A percentile compares a stretch with the other conserved stretches of the same genome.
phyloP scores from a whole-genome alignment of 2,113 vertebrate genomes.

The Spea multiplicata region DNA sequence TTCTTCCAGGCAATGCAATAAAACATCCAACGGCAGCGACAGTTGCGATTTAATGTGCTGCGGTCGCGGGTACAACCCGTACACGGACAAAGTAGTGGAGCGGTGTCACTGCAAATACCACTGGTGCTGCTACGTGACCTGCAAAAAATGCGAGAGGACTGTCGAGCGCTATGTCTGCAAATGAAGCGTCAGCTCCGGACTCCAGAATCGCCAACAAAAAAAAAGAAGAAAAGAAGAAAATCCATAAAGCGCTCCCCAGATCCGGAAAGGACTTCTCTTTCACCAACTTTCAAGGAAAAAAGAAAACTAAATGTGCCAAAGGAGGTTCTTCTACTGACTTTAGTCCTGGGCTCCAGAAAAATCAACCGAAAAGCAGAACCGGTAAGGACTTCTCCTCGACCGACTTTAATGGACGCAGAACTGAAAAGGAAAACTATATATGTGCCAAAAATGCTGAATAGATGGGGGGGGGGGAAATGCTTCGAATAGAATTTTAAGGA shows the following conservation, averaged over 20 bases:
- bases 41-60: constrained; percentile 99
- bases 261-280: constrained; percentile 45
- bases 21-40: constrained; percentile 92
- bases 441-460: too few relatives aligned
- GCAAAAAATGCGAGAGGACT: constrained; percentile 89
- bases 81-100: constrained; percentile 92
- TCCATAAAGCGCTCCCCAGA: constrained; percentile 65
- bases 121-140: constrained; percentile 99
- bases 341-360: too few relatives aligned
- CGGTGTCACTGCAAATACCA: constrained; percentile 98
- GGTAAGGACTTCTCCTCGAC: too few relatives aligned
- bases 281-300: background rate
- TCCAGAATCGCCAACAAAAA: background rate
- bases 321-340: too few relatives aligned
- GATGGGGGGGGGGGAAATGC: too few relatives aligned
- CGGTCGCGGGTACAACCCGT: constrained; percentile 95
- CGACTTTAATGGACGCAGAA: too few relatives aligned
- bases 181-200: constrained; percentile 61
- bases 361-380: too few relatives aligned
- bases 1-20: constrained; percentile 89
- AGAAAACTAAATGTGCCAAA: too few relatives aligned
- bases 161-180: constrained; percentile 98
- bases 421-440: too few relatives aligned
- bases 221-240: constrained; percentile 20
- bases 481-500: too few relatives aligned